phyloP scores from a whole-genome alignment of 2,113 vertebrate genomes.

The Pangasianodon hypophthalmus region DNA sequence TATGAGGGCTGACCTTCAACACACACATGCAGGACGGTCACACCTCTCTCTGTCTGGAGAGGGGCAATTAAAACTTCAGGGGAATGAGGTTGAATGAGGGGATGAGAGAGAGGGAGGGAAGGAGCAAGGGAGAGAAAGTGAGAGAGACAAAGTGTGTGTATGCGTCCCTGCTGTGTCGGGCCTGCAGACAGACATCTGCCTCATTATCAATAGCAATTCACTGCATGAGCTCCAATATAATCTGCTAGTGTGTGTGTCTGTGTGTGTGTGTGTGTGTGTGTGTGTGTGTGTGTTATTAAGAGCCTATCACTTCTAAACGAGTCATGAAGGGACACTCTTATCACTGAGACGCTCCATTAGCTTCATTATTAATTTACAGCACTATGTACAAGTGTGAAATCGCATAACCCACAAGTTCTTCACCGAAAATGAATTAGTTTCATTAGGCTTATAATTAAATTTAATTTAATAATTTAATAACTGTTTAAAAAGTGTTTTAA shows the following conservation, averaged over 20 bases:
- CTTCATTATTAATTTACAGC: constrained; percentile 26
- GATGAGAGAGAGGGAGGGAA: constrained; percentile 43
- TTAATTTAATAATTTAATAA: no score
- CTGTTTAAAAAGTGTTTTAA: no score
- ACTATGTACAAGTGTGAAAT: constrained; percentile 14
- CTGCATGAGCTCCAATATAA: constrained; percentile 51
- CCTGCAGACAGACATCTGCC: constrained; percentile 60
- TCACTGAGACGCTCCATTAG: constrained; percentile 23
- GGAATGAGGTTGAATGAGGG: constrained; percentile 43
- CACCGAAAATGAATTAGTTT: constrained; percentile 19
- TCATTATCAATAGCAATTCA: constrained; percentile 59
- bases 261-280: constrained; percentile 39
- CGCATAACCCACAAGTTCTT: neutral
- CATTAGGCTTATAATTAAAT: neutral
- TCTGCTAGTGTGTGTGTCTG: constrained; percentile 31
- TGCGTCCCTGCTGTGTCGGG: constrained; percentile 52
- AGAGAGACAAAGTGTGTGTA: constrained; percentile 43
- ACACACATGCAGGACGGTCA: constrained; percentile 43
- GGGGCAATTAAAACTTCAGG: constrained; percentile 58
- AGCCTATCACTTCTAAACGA: constrained; percentile 24
- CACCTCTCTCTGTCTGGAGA: constrained; percentile 58
- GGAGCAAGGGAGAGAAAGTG: constrained; percentile 9
- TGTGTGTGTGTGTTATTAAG: constrained; percentile 39
- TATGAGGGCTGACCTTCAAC: constrained; percentile 54
- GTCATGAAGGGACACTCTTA: constrained; percentile 29